These are phyloP conservation scores for Saccostrea echinata DNA, from an alignment of 1,140 invertebrate genomes.

Conservation along the genomic window DNA sequence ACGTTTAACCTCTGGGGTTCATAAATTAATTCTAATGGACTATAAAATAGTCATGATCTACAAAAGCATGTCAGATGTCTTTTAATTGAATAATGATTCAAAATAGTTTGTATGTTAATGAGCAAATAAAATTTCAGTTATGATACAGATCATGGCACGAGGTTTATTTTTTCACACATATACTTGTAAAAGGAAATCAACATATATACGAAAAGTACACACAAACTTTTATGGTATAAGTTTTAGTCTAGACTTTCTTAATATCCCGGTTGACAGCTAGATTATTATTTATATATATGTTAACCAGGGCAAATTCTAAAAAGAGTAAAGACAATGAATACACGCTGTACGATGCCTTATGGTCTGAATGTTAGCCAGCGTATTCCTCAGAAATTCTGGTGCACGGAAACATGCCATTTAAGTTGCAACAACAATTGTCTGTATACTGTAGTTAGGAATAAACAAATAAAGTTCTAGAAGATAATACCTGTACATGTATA, in stretches of 20 bases:
- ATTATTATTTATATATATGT: neutral
- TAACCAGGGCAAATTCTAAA: too few species aligned
- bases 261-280: neutral
- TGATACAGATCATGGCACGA: neutral
- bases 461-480: too few species aligned
- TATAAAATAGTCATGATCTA: neutral
- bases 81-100: neutral
- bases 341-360: too few species aligned
- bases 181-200: neutral
- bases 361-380: too few species aligned
- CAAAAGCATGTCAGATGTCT: slow-evolving; percentile 1
- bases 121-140: neutral
- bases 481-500: too few species aligned
- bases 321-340: too few species aligned
- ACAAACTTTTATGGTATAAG: neutral
- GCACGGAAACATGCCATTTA: too few species aligned
- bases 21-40: slow-evolving; percentile 6
- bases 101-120: slow-evolving; percentile 1
- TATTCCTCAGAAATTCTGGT: too few species aligned
- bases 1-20: neutral
- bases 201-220: neutral
- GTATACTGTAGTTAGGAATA: too few species aligned
- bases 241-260: neutral
- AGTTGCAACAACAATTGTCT: too few species aligned
- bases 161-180: too few species aligned